Evolutionary conservation across 2,888 invertebrate genomes (phyloP).

Genomic region (Ischnura elegans): DNA sequence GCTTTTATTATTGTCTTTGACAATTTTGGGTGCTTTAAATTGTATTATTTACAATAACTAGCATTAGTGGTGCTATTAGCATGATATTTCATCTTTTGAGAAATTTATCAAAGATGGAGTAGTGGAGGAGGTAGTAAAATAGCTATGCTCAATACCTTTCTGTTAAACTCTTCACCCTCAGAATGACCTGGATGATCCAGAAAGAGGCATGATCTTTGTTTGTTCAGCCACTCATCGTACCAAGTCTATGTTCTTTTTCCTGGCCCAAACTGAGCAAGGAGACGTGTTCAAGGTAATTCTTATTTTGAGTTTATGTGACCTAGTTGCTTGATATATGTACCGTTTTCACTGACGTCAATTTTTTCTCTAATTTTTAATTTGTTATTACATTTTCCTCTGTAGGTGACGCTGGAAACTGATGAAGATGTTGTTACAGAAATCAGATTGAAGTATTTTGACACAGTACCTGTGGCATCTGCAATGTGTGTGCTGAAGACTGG

Average conservation of each 20-base stretch:
- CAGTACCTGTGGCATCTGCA: conserved; percentile 96
- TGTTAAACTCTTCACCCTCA: conserved; percentile 74
- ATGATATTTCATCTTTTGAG: no score
- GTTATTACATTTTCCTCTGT: background rate
- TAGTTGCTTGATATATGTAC: no score
- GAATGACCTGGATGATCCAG: conserved; percentile 99
- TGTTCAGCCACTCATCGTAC: conserved; percentile 99
- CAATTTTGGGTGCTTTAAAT: no score
- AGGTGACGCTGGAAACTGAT: conserved; percentile 94
- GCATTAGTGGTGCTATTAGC: no score
- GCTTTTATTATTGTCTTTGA: no score
- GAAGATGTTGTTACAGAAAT: conserved; percentile 99
- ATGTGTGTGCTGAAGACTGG: conserved; percentile 99
- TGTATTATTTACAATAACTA: no score
- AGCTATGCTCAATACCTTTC: no score
- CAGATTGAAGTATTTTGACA: conserved; percentile 99
- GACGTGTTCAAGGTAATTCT: conserved; percentile 91
- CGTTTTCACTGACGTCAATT: background rate
- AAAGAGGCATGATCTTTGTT: conserved; percentile 99
- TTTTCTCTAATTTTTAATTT: background rate
- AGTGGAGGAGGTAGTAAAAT: no score
- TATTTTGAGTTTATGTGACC: no score
- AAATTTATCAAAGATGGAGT: no score
- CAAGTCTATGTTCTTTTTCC: conserved; percentile 99
- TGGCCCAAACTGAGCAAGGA: conserved; percentile 99